Conservation (phyloP, 2,113 vertebrate species). For the Theristicus caerulescens region DNA sequence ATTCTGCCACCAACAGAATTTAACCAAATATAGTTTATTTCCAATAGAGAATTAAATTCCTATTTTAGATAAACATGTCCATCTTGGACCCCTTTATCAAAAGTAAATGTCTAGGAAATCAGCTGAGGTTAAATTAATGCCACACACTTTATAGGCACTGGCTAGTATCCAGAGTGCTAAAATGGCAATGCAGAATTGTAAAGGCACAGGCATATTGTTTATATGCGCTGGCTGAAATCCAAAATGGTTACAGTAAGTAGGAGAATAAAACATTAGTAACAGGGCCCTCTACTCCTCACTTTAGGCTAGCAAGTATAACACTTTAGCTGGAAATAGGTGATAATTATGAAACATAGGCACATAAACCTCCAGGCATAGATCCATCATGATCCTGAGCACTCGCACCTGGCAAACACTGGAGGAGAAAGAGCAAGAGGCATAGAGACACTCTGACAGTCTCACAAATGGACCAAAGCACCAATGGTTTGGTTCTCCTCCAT, state of each 20-base stretch:
- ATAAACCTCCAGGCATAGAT: background rate
- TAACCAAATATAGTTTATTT: background rate
- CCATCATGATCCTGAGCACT: background rate
- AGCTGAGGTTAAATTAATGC: slow-evolving; percentile 63
- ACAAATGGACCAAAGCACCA: background rate
- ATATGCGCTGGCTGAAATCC: slow-evolving; percentile 48
- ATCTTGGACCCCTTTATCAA: slow-evolving; percentile 25
- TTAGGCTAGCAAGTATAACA: background rate
- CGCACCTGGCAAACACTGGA: background rate
- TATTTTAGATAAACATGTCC: slow-evolving; percentile 9
- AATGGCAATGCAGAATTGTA: slow-evolving; percentile 47
- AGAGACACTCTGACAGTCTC: background rate
- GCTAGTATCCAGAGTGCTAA: slow-evolving; percentile 58
- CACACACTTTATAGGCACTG: slow-evolving; percentile 46
- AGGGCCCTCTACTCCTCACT: slow-evolving; percentile 19
- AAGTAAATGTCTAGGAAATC: slow-evolving; percentile 49
- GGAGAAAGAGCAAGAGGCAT: background rate
- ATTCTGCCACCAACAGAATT: background rate
- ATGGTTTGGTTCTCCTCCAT: background rate
- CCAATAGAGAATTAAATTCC: background rate
- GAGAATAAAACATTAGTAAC: slow-evolving; percentile 54
- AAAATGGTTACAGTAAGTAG: slow-evolving; percentile 51
- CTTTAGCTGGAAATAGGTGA: background rate
- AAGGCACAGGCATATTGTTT: slow-evolving; percentile 50
- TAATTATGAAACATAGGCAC: background rate